Percentiles rank a stretch among this genome's conserved stretches.
These are phyloP conservation scores for Symphodus melops DNA, from an alignment of 2,113 vertebrate species.

Conservation along the genomic window DNA sequence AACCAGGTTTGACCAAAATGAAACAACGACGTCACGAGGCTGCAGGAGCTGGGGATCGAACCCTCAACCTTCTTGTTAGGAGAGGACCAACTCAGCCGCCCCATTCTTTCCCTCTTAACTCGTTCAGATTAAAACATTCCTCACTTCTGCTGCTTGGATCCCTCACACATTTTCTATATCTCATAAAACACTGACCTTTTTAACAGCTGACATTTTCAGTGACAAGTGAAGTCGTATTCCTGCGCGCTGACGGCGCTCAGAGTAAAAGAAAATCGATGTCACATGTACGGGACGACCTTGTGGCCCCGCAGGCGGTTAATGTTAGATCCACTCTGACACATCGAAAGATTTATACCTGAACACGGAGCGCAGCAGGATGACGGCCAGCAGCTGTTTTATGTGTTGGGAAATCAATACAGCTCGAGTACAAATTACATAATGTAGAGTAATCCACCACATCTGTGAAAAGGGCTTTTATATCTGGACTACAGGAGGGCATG, in stretches of 20 bases:
- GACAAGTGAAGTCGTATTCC: constrained; percentile 70
- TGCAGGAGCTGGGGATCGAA: too few relatives aligned
- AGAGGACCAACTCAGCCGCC: too few relatives aligned
- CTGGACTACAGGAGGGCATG: neutral
- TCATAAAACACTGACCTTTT: constrained; percentile 76
- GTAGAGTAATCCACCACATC: neutral
- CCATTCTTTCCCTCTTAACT: too few relatives aligned
- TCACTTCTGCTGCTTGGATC: constrained; percentile 50
- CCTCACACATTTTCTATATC: constrained; percentile 73
- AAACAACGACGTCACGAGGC: too few relatives aligned
- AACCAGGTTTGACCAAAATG: too few relatives aligned
- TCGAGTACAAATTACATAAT: neutral
- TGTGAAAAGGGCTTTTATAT: neutral
- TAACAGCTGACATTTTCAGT: constrained; percentile 76
- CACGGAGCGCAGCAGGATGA: neutral
- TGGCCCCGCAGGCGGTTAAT: constrained; percentile 6
- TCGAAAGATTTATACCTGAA: neutral
- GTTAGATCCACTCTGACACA: constrained; percentile 19
- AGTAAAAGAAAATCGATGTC: constrained; percentile 71
- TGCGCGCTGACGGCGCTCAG: constrained; percentile 11
- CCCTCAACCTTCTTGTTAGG: too few relatives aligned
- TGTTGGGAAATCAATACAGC: neutral
- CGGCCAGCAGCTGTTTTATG: neutral
- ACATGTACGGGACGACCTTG: constrained; percentile 11
- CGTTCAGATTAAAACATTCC: neutral